Evolutionary conservation across 2,797 vertebrate genomes (phyloP), one percentile per base, ranked within the genome.

Genomic region (Odontamblyopus lacepedii): DNA sequence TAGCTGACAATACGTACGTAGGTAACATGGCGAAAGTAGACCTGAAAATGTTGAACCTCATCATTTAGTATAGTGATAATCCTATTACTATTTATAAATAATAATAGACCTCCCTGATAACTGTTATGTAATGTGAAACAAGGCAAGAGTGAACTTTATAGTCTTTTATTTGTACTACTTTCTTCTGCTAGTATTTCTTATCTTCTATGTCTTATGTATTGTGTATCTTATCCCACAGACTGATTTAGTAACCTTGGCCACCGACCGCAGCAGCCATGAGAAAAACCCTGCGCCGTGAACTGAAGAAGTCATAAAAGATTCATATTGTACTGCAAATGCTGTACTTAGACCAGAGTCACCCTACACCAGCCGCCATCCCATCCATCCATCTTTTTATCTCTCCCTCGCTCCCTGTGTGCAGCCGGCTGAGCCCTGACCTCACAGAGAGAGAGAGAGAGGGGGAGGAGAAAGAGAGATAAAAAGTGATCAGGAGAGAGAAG

Each of bases 391-490:
- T 64, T 67, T 76, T 73, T 44, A 41, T 73, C 68, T 61, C 9
- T 63, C 13, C 13, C 35, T 62, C 4, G 26, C 57, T 41, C 76
- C 72, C 69, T 66, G 76, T 73, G 53, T 59, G 2, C 70, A 66
- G 82, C 83, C 85, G 89, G 86, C 86, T 87, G 87, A 79, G 78
- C 69, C 77, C 73, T 90, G 88, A 89, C 85, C 83, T 90, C 89
- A 91, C 83, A 69, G 62, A 27, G 67, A 55, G 48, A 79, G 61
- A 44, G 41, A 15, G 63, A 76, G 71, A 27, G 70, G 41, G 23
- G 69, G 53, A 5, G 30, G 12, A 44, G 2, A 15, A 4, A 13
- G 41, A 12, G 11, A 35, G 35, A 23, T 23, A 23, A 23, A 23
- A 1, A 23, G 23, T 23, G 23, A 23, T 23, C 23, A 23, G 11